Evolutionary conservation across 2,888 invertebrate genomes (phyloP).

Genomic region (Drosophila merina): DNA sequence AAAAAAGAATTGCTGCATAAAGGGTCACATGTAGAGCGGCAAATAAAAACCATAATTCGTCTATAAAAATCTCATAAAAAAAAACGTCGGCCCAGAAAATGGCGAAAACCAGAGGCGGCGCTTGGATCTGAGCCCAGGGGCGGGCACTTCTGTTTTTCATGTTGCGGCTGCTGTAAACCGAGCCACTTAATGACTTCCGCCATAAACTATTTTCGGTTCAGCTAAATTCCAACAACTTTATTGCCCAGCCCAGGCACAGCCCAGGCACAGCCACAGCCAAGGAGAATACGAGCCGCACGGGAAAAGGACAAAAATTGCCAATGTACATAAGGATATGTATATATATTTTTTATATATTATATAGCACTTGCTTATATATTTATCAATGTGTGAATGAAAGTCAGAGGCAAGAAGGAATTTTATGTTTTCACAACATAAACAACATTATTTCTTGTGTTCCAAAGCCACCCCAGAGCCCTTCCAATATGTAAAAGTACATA

Average conservation of each 20-base stretch:
- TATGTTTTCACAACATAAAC: constrained; percentile 79
- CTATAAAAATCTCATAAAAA: constrained; percentile 77
- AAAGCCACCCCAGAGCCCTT: constrained; percentile 9
- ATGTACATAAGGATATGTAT: constrained; percentile 27
- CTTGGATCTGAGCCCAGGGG: constrained; percentile 35
- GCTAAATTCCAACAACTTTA: constrained; percentile 79
- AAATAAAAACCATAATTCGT: constrained; percentile 78
- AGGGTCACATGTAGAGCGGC: constrained; percentile 61
- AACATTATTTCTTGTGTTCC: constrained; percentile 77
- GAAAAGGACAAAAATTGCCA: constrained; percentile 71
- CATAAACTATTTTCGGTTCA: constrained; percentile 79
- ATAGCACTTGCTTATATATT: neutral
- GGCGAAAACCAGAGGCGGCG: constrained; percentile 1
- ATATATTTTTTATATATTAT: constrained; percentile 8
- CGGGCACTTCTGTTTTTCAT: constrained; percentile 76
- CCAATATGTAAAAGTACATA: too few relatives aligned
- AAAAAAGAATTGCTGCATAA: constrained; percentile 50
- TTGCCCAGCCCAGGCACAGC: constrained; percentile 57
- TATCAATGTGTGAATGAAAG: constrained; percentile 24
- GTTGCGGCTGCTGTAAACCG: constrained; percentile 79
- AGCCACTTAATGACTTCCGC: constrained; percentile 79
- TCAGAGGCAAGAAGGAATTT: constrained; percentile 53
- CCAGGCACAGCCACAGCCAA: constrained; percentile 40
- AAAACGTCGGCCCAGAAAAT: constrained; percentile 58
- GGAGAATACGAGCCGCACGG: constrained; percentile 40